A percentile compares a stretch with the other conserved stretches of the same genome.
Evolutionary conservation across 2,113 vertebrate species (phyloP).

Genomic region (Phainopepla nitens): DNA sequence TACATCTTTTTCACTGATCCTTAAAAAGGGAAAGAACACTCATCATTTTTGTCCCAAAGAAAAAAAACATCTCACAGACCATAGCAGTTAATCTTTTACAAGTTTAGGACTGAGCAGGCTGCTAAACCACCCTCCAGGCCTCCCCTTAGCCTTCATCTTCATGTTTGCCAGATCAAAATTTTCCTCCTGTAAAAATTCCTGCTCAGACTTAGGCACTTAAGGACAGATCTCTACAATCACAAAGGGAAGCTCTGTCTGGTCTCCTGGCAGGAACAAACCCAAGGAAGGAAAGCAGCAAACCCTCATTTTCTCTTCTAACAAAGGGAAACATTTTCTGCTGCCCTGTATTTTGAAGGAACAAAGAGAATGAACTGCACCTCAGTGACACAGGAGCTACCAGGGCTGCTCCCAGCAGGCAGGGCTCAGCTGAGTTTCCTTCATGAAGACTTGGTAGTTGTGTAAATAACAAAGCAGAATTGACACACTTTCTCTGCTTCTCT

Average conservation of each 20-base stretch:
- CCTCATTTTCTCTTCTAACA: neutral
- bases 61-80: neutral
- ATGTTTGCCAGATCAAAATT: neutral
- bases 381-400: neutral
- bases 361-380: neutral
- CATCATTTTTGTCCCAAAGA: neutral
- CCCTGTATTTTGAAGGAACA: neutral
- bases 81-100: accelerated
- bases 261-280: neutral
- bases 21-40: neutral
- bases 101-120: neutral
- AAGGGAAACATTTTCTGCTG: neutral
- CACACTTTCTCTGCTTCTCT: neutral
- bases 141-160: neutral
- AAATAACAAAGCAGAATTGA: neutral
- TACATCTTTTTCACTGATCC: accelerated
- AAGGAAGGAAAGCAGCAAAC: neutral
- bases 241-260: neutral
- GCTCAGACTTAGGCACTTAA: neutral
- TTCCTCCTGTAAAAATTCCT: neutral
- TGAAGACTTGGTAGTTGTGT: neutral
- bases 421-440: neutral
- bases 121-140: neutral
- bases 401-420: neutral
- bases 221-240: neutral